Conservation (phyloP, 2,888 invertebrate species). For the Stratiomys singularior region DNA sequence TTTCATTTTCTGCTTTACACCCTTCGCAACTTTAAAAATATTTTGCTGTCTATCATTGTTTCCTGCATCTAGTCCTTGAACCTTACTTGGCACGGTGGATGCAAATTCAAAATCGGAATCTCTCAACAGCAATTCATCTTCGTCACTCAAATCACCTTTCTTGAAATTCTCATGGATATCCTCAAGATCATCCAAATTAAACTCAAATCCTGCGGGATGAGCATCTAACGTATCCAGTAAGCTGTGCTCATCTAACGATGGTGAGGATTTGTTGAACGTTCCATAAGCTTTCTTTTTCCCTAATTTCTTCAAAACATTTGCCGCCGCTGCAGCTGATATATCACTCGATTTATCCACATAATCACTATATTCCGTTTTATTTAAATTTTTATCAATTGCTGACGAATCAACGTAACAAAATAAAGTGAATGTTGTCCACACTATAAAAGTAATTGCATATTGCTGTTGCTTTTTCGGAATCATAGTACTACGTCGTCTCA, state of each 20-base stretch:
- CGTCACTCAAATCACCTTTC: conserved; percentile 60
- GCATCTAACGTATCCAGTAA: conserved; percentile 59
- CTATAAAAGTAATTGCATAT: not conserved
- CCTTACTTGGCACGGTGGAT: conserved; percentile 15
- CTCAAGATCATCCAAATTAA: conserved; percentile 63
- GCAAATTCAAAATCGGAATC: conserved; percentile 51
- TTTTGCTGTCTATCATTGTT: conserved; percentile 54
- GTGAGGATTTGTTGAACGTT: conserved; percentile 57
- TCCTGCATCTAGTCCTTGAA: not conserved
- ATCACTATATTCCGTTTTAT: not conserved
- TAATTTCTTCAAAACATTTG: conserved; percentile 60
- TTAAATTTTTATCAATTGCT: not conserved
- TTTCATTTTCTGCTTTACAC: conserved; percentile 59
- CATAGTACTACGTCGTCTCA: not conserved
- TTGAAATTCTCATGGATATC: conserved; percentile 59
- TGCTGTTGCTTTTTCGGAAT: not conserved
- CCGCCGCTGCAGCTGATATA: conserved; percentile 51
- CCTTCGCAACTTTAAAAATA: conserved; percentile 60
- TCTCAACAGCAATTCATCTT: conserved; percentile 59
- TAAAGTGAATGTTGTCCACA: conserved; percentile 28
- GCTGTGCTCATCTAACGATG: conserved; percentile 58
- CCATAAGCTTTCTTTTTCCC: conserved; percentile 61
- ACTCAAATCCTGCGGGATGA: conserved; percentile 63
- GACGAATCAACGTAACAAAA: not conserved
- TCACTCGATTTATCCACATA: conserved; percentile 1